phyloP scores from a whole-genome alignment of 2,888 invertebrate genomes.

The Spisula subtruncata region DNA sequence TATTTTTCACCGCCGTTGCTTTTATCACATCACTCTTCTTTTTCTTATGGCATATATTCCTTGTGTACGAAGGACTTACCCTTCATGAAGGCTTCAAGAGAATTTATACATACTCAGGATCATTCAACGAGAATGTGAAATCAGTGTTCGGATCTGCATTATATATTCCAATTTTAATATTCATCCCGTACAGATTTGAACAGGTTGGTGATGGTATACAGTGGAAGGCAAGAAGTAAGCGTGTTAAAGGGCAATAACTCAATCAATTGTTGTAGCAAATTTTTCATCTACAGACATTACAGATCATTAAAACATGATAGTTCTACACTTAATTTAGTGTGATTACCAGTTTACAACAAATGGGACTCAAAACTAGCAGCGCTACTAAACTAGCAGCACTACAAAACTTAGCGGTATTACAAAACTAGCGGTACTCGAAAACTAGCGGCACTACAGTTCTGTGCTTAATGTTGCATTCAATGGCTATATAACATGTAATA shows the following conservation, averaged over 20 bases:
- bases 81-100: slow-evolving; percentile 80
- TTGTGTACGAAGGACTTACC: slow-evolving; percentile 80
- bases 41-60: slow-evolving; percentile 78
- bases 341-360: no score
- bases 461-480: no score
- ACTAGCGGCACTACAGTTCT: background rate
- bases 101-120: slow-evolving; percentile 60
- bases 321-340: no score
- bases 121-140: slow-evolving; percentile 74
- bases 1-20: slow-evolving; percentile 68
- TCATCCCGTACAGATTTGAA: slow-evolving; percentile 71
- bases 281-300: no score
- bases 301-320: no score
- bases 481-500: no score
- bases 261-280: background rate
- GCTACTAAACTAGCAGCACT: background rate
- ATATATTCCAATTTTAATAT: slow-evolving; percentile 71
- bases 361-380: background rate
- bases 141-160: slow-evolving; percentile 82
- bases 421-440: no score
- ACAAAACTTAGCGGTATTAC: no score
- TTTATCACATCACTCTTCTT: slow-evolving; percentile 71
- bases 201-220: slow-evolving; percentile 79
- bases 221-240: slow-evolving; percentile 76
- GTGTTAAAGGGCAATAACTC: slow-evolving; percentile 73